Conservation (phyloP, 2,113 vertebrate genomes). For the Bubo blakistoni region DNA sequence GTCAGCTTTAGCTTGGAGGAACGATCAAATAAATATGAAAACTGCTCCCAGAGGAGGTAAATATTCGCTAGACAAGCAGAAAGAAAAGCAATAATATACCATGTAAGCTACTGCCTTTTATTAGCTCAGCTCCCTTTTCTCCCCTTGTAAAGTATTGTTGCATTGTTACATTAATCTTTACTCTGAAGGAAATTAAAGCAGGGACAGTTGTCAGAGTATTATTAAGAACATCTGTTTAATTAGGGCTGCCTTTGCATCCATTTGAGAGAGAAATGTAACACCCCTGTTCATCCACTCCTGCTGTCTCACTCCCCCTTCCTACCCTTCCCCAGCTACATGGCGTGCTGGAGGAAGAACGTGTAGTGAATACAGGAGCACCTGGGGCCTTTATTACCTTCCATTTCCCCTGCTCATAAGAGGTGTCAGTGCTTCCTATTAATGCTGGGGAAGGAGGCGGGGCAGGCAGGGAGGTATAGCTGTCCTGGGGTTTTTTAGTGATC, state of each 20-base stretch:
- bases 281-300: background rate
- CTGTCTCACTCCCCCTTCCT: background rate
- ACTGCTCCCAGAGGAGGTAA: conserved; percentile 37
- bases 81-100: conserved; percentile 58
- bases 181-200: conserved; percentile 55
- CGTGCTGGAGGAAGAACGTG: background rate
- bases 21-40: conserved; percentile 38
- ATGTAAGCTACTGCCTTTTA: conserved; percentile 34
- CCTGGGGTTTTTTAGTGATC: background rate
- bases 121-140: conserved; percentile 39
- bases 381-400: background rate
- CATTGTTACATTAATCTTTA: conserved; percentile 44
- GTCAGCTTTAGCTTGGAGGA: conserved; percentile 19
- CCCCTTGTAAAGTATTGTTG: conserved; percentile 38
- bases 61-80: conserved; percentile 55
- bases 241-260: background rate
- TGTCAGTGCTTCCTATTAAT: background rate
- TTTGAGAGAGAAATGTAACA: background rate
- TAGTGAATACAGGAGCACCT: background rate
- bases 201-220: conserved; percentile 48
- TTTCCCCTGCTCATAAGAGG: background rate
- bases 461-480: background rate
- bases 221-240: conserved; percentile 59
- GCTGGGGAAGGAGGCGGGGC: background rate
- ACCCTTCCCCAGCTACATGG: background rate